Conservation (phyloP, 2,888 invertebrate genomes). For the Sarcophaga carnaria region DNA sequence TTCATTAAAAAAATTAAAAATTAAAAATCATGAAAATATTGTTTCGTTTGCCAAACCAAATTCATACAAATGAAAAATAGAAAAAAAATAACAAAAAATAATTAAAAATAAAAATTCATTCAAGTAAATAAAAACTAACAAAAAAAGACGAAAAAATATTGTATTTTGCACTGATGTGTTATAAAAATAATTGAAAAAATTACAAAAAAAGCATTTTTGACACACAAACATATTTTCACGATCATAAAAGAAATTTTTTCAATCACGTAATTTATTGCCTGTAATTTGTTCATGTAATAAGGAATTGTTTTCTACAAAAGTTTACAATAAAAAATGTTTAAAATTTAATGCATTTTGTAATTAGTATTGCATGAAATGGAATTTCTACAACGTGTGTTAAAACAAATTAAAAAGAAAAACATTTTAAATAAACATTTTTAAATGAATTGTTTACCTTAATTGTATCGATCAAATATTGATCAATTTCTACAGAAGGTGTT, state of each 20-base stretch:
- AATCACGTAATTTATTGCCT: slow-evolving; percentile 27
- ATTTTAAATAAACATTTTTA: slow-evolving; percentile 1
- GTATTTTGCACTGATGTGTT: background rate
- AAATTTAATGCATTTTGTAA: too few relatives aligned
- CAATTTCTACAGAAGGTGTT: background rate
- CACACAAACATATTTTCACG: slow-evolving; percentile 44
- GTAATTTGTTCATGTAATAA: slow-evolving; percentile 24
- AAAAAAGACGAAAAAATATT: background rate
- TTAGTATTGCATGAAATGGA: too few relatives aligned
- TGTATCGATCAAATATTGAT: slow-evolving; percentile 16
- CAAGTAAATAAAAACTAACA: slow-evolving; percentile 5
- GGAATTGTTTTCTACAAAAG: background rate
- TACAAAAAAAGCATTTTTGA: slow-evolving; percentile 23
- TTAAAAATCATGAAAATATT: background rate
- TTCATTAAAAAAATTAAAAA: slow-evolving; percentile 4
- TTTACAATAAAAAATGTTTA: too few relatives aligned
- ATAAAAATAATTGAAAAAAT: slow-evolving; percentile 15
- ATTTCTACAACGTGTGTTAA: too few relatives aligned
- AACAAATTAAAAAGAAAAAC: too few relatives aligned
- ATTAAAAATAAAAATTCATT: background rate
- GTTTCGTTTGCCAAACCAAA: background rate
- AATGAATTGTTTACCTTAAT: background rate
- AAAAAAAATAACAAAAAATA: background rate
- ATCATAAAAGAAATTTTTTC: slow-evolving; percentile 13
- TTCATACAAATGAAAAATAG: background rate